Conservation (phyloP, 2,113 vertebrate species). For the Paraplagusia blochii region DNA sequence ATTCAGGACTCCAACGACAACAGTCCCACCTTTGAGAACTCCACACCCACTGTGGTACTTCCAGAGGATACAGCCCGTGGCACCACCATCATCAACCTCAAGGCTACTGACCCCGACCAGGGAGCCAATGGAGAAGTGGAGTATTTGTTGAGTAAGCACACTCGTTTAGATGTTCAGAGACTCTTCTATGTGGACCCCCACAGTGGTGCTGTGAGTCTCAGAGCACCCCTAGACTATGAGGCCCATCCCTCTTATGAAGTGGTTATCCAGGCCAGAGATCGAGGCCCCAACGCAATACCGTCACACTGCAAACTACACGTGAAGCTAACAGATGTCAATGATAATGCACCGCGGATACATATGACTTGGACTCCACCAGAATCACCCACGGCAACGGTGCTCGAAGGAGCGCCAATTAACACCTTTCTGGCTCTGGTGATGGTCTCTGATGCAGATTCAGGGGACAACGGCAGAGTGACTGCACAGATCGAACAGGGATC, state of each 20-base stretch:
- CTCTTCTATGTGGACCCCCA: slow-evolving; percentile 80
- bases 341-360: slow-evolving; percentile 84
- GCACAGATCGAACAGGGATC: slow-evolving; percentile 77
- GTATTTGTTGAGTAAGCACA: slow-evolving; percentile 85
- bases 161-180: slow-evolving; percentile 74
- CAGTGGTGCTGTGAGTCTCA: slow-evolving; percentile 78
- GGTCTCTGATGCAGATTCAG: slow-evolving; percentile 85
- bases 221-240: slow-evolving; percentile 82
- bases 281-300: slow-evolving; percentile 86
- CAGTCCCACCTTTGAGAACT: slow-evolving; percentile 85
- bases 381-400: slow-evolving; percentile 71
- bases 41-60: slow-evolving; percentile 77
- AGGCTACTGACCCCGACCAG: slow-evolving; percentile 86
- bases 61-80: slow-evolving; percentile 81
- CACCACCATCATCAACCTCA: slow-evolving; percentile 82
- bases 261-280: slow-evolving; percentile 85
- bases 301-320: slow-evolving; percentile 88
- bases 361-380: slow-evolving; percentile 79
- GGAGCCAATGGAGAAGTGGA: slow-evolving; percentile 89
- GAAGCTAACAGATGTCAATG: slow-evolving; percentile 84
- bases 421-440: slow-evolving; percentile 87
- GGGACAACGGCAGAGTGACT: slow-evolving; percentile 79
- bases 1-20: slow-evolving; percentile 94
- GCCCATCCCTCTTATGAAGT: slow-evolving; percentile 79
- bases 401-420: slow-evolving; percentile 80